Base-by-base conservation (phyloP, 2,888 invertebrate genomes). In the Automeris io region DNA sequence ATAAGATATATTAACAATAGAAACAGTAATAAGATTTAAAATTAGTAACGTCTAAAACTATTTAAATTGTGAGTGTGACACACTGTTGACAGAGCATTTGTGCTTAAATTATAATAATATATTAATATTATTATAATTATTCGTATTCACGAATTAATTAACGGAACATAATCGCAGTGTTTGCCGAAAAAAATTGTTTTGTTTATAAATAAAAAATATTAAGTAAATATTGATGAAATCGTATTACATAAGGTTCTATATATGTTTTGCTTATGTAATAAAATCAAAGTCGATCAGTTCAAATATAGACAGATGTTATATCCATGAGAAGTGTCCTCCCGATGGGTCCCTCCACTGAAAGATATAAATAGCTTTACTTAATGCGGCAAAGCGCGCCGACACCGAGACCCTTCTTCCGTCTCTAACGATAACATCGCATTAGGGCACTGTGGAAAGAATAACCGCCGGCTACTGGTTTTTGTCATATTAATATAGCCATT, bases 341-440 rank as follows among this genome's bases (percentile, higher is more conserved):
- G 59, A 57, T 60, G 65, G 67, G 63, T 66, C 66, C 56, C 61
- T 49, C 48, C 48, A 49, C 40, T 35, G 40, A 48, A 51, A 61
- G 73, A 74, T 83, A 85, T 83, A 82, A 83, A 86, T 86, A 85
- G 83, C 70, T 25, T 62, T 67, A 64, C 68, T 79, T 76, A 72
- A 85, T 83, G 82, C 80, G 77, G 81, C 68, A 77, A 81, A 80
- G 80, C 69, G 67, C 69, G 75, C 80, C 83, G 80, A 57, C 51
- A 35, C 74, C 58, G 53, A 60, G 67, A 63, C 72, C 75, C 81
- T 75, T 76, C 71, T 60, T 61, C 65, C 68, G 64, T 54, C 52
- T 47, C 57, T 41, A 52, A 56, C 52, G 85, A 86, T 86, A 83
- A 80, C 70, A 83, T 82, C 81, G 64, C 77, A 86, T 85, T 85